A percentile compares a stretch with the other conserved stretches of the same genome.
Conservation (phyloP, 1,140 invertebrate genomes). For the Scaptomyza graminum region DNA sequence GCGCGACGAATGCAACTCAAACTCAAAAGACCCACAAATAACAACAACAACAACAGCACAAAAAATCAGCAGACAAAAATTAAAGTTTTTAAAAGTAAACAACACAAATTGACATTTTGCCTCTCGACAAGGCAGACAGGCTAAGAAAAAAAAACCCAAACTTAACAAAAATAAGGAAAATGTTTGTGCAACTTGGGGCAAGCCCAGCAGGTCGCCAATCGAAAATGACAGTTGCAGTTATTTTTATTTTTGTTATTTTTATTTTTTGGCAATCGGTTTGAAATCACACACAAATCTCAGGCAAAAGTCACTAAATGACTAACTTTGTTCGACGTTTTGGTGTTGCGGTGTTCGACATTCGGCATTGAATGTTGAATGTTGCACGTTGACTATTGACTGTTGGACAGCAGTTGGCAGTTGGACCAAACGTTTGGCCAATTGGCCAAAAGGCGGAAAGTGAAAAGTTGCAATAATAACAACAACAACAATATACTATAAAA, state of each 20-base stretch:
- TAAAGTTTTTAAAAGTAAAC: constrained; percentile 72
- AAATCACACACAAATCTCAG: constrained; percentile 59
- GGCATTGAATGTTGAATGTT: constrained; percentile 52
- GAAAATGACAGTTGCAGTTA: constrained; percentile 82
- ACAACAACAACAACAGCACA: constrained; percentile 28
- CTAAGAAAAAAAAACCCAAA: constrained; percentile 25
- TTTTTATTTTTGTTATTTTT: constrained; percentile 38
- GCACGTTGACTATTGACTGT: constrained; percentile 52
- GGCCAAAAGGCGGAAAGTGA: constrained; percentile 44
- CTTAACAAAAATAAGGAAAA: constrained; percentile 29
- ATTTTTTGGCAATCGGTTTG: constrained; percentile 43
- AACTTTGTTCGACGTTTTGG: constrained; percentile 43
- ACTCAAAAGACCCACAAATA: constrained; percentile 13
- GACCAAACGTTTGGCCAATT: constrained; percentile 59
- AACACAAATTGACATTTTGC: constrained; percentile 79
- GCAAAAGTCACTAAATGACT: constrained; percentile 71
- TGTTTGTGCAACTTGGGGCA: constrained; percentile 60
- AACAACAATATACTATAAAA: constrained; percentile 13
- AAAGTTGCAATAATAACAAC: constrained; percentile 44
- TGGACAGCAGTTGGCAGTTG: constrained; percentile 21
- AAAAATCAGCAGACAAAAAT: constrained; percentile 51
- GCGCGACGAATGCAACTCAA: constrained; percentile 78
- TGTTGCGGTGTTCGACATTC: constrained; percentile 47
- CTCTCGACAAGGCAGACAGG: constrained; percentile 60
- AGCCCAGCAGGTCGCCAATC: constrained; percentile 77